Percentiles rank a stretch among this genome's conserved stretches.
phyloP scores from a whole-genome alignment of 2,888 invertebrate species.

The Achlya flavicornis region DNA sequence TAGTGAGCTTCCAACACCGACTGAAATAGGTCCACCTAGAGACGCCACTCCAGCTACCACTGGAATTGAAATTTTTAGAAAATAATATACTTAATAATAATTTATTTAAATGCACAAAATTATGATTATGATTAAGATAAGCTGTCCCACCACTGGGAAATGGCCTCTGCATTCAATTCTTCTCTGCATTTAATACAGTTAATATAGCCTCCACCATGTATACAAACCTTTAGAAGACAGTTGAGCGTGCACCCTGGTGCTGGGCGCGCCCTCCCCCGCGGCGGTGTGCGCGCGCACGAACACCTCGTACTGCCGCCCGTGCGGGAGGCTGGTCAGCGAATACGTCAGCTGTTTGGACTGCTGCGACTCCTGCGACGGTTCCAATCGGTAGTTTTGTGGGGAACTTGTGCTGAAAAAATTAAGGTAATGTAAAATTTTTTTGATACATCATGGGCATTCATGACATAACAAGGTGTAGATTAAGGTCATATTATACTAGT shows the following conservation, averaged over 20 bases:
- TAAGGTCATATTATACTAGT: no score
- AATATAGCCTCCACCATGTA: no score
- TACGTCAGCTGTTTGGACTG: slow-evolving; percentile 64
- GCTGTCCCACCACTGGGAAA: no score
- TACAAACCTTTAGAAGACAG: slow-evolving; percentile 63
- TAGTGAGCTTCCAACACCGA: slow-evolving; percentile 63
- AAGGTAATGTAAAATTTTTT: no score
- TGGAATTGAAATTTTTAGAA: slow-evolving; percentile 43
- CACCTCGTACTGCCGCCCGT: slow-evolving; percentile 84
- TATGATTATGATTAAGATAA: no score
- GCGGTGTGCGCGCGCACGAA: slow-evolving; percentile 85
- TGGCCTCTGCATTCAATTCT: no score
- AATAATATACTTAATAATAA: no score
- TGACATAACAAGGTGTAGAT: no score
- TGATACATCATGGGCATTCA: no score
- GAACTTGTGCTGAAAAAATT: slow-evolving; percentile 59
- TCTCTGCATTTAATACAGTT: no score
- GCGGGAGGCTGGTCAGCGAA: slow-evolving; percentile 74
- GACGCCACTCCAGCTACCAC: slow-evolving; percentile 86
- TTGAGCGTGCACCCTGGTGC: slow-evolving; percentile 59
- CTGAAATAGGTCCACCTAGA: slow-evolving; percentile 74
- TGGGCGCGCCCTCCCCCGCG: slow-evolving; percentile 83
- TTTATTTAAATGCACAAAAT: no score
- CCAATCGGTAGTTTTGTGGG: slow-evolving; percentile 68
- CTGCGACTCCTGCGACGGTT: slow-evolving; percentile 53